Conservation (phyloP, 2,113 vertebrate genomes). For the Xenus cinereus region DNA sequence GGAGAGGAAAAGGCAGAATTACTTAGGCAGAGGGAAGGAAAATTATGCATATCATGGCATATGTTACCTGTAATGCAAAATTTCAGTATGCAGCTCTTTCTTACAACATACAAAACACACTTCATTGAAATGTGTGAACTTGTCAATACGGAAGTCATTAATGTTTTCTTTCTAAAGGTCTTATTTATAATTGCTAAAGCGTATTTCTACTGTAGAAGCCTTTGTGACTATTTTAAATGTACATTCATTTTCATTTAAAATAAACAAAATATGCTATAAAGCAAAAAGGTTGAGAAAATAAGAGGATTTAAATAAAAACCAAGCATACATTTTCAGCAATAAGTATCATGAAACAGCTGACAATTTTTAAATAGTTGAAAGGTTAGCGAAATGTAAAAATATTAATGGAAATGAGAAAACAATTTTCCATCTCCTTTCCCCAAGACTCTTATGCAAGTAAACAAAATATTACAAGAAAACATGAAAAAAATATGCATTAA, state of each 20-base stretch:
- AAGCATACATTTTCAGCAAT: neutral
- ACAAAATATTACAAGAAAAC: neutral
- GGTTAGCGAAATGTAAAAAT: neutral
- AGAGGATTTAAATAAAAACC: conserved; percentile 4
- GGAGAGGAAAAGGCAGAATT: neutral
- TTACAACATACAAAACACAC: neutral
- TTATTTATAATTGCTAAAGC: neutral
- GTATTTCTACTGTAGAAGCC: neutral
- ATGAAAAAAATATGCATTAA: neutral
- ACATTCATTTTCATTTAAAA: neutral
- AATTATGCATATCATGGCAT: neutral
- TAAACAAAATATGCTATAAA: conserved; percentile 14
- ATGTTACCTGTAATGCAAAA: neutral
- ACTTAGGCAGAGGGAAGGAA: neutral
- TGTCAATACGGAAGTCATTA: neutral
- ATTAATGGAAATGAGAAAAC: neutral
- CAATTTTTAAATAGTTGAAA: conserved; percentile 1
- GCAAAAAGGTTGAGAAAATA: neutral
- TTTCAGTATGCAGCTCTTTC: neutral
- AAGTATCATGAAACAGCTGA: neutral
- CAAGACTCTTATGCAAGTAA: neutral
- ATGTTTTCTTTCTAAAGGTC: neutral
- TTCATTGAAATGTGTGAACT: neutral
- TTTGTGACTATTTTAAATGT: neutral
- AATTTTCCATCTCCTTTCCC: neutral